These are phyloP conservation scores for Colletes collaris DNA, from an alignment of 2,888 invertebrate genomes.

Conservation along the genomic window DNA sequence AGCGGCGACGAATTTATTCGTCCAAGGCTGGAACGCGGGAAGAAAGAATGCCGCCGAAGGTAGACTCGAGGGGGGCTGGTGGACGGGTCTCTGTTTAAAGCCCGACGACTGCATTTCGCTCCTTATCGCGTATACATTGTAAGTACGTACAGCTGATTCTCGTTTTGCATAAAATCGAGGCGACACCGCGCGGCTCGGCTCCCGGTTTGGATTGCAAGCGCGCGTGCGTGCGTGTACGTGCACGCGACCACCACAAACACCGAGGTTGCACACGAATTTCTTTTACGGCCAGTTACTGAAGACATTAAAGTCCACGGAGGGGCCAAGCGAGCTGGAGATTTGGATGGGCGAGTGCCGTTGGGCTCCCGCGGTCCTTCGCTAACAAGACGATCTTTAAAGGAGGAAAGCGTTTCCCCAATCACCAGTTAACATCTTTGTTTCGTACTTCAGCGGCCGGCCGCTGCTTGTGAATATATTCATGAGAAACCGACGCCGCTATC, in stretches of 20 bases:
- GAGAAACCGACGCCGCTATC: conserved; percentile 74
- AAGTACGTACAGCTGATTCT: conserved; percentile 58
- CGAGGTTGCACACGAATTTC: conserved; percentile 59
- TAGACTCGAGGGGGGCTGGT: conserved; percentile 10
- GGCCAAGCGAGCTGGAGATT: conserved; percentile 68
- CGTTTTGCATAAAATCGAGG: conserved; percentile 67
- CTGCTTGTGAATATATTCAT: conserved; percentile 80
- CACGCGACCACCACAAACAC: conserved; percentile 6
- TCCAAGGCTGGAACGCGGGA: background rate
- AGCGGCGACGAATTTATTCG: conserved; percentile 33
- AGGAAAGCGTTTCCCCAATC: conserved; percentile 79
- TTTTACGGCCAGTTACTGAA: conserved; percentile 69
- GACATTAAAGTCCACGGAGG: conserved; percentile 70
- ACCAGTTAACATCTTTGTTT: conserved; percentile 80
- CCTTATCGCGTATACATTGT: conserved; percentile 65
- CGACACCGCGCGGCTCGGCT: conserved; percentile 44
- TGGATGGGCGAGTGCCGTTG: conserved; percentile 66
- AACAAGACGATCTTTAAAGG: conserved; percentile 78
- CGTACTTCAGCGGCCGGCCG: conserved; percentile 71
- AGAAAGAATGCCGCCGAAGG: conserved; percentile 18
- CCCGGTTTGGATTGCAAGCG: conserved; percentile 43
- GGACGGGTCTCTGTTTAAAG: conserved; percentile 50
- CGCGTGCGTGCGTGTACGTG: background rate
- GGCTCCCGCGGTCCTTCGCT: conserved; percentile 66
- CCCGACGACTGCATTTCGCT: conserved; percentile 55